Evolutionary conservation across 2,113 vertebrate species (phyloP).

Genomic region (Peromyscus leucopus): DNA sequence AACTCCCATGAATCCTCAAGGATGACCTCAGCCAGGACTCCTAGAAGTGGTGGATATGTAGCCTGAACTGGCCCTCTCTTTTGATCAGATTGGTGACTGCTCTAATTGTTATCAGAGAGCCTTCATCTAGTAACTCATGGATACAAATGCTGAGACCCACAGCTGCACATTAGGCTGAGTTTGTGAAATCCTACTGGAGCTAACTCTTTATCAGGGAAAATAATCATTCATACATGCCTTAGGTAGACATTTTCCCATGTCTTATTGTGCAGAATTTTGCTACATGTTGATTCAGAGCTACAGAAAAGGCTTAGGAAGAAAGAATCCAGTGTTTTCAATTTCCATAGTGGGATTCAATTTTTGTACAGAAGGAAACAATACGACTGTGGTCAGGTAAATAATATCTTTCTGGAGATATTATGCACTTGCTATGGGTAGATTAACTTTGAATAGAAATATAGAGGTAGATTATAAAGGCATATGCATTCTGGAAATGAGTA

Average conservation of each 20-base stretch:
- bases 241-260: background rate
- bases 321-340: background rate
- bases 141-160: background rate
- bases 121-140: background rate
- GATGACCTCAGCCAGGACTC: background rate
- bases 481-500: slow-evolving; percentile 14
- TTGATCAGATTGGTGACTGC: background rate
- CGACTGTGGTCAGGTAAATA: background rate
- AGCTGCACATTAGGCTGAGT: background rate
- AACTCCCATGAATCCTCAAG: background rate
- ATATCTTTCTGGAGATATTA: background rate
- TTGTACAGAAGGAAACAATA: slow-evolving; percentile 19
- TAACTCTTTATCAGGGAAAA: background rate
- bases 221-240: background rate
- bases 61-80: background rate
- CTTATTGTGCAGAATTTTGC: background rate
- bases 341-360: background rate
- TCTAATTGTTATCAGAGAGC: background rate
- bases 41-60: background rate
- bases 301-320: background rate
- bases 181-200: background rate
- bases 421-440: background rate
- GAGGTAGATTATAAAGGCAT: background rate
- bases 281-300: background rate
- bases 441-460: slow-evolving; percentile 7